These are phyloP conservation scores for Patagioenas fasciata DNA, from an alignment of 2,113 vertebrate genomes.

Conservation along the genomic window DNA sequence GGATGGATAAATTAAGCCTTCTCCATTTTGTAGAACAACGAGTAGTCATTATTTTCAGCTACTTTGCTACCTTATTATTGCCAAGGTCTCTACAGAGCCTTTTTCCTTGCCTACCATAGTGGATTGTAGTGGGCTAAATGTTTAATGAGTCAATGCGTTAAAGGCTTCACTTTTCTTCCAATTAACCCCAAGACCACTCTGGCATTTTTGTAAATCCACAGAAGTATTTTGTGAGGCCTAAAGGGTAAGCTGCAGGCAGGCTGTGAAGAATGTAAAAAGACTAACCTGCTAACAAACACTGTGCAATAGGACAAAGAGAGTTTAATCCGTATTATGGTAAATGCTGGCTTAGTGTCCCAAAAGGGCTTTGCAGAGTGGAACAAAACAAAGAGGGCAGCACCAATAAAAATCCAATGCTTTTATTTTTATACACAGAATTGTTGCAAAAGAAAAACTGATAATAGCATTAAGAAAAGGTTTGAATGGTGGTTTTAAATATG, in stretches of 20 bases:
- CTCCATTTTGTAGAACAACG: constrained; percentile 72
- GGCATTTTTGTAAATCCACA: constrained; percentile 96
- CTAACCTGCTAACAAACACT: constrained; percentile 96
- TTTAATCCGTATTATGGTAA: constrained; percentile 98
- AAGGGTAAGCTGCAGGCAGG: constrained; percentile 90
- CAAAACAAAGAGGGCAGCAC: constrained; percentile 83
- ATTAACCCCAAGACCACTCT: constrained; percentile 93
- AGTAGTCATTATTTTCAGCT: constrained; percentile 70
- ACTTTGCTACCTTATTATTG: constrained; percentile 77
- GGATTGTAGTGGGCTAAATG: constrained; percentile 85
- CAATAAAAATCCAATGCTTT: constrained; percentile 85
- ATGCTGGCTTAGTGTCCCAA: constrained; percentile 93
- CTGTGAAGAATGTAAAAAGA: constrained; percentile 90
- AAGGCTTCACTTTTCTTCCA: constrained; percentile 93
- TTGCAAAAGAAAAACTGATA: constrained; percentile 85
- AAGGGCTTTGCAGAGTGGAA: constrained; percentile 87
- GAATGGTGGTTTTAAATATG: constrained; percentile 85
- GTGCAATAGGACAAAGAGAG: constrained; percentile 84
- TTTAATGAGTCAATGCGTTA: constrained; percentile 91
- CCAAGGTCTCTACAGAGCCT: constrained; percentile 73
- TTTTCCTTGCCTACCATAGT: constrained; percentile 76
- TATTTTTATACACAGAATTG: constrained; percentile 87
- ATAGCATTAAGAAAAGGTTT: constrained; percentile 84
- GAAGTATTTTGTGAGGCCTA: constrained; percentile 90
- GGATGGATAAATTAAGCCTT: constrained; percentile 69